Conservation (phyloP, 2,797 vertebrate species). For the Melanotaenia boesemani region DNA sequence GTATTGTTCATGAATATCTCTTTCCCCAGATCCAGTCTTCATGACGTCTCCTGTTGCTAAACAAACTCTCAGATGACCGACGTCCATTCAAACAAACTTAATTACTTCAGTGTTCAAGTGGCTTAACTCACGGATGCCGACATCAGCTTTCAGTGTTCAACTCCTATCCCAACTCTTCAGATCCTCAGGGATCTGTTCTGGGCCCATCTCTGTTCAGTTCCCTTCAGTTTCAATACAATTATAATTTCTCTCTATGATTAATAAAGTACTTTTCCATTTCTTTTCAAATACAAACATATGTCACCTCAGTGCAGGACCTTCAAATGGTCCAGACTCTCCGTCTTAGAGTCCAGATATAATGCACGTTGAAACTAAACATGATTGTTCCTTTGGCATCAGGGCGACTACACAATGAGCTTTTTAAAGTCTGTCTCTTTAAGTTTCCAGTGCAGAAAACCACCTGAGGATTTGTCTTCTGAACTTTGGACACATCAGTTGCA, state of each 20-base stretch:
- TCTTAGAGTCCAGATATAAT: not conserved
- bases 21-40: not conserved
- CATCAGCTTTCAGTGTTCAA: not conserved
- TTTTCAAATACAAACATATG: not conserved
- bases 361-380: not conserved
- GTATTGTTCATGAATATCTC: not conserved
- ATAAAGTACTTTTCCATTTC: not conserved
- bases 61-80: not conserved
- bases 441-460: constrained; percentile 14
- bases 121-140: not conserved
- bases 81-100: not conserved
- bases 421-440: not conserved
- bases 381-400: constrained; percentile 13
- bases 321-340: not conserved
- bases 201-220: not conserved
- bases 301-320: too few species aligned
- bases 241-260: too few species aligned
- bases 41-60: not conserved
- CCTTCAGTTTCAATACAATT: not conserved
- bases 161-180: not conserved
- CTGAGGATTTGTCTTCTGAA: constrained; percentile 13
- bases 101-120: constrained; percentile 13
- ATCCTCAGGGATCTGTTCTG: not conserved
- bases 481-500: constrained; percentile 15
- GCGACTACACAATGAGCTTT: not conserved